Base-by-base conservation (phyloP, 2,888 invertebrate genomes). In the Acleris holmiana region DNA sequence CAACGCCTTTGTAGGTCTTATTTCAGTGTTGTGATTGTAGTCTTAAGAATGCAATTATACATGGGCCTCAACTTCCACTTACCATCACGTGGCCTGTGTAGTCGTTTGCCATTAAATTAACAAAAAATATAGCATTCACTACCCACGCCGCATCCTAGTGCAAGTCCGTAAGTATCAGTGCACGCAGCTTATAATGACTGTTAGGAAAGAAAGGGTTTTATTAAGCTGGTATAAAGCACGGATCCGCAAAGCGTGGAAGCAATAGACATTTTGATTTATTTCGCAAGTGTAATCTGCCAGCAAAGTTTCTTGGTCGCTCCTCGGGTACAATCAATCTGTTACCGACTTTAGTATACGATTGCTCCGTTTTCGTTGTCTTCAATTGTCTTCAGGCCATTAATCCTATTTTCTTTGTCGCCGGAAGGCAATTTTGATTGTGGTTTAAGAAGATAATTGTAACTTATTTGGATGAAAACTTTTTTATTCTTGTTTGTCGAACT, bases 181-280 rank as follows among this genome's bases (percentile, higher is more conserved):
- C 18, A 44, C 19, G 23, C 17, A 55, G 23, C 15, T 49, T 40
- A 49, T n/a, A 58, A 58, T 41, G 40, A 41, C 6, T 18, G 3
- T 13, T 18, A 49, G 58, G 49, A 41, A 40, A 59, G 21, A n/a
- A 35, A 55, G 44, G 25, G 50, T 25, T 50, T 25, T 23, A 50
- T 50, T 59, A 51, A 59, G 50, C 48, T n/a, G 29, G 35, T 59
- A 41, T 40, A 53, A 29, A 51, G 47, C 47, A 51, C 55, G 47
- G 49, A 61, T 66, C 50, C 40, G 21, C 40, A 35, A 58, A 57
- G 49, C 55, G 53, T 49, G 47, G 55, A 66, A 70, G 70, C 68
- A 70, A 71, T 65, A 75, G 75, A 73, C 74, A 70, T 75, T 76
- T 76, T 80, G 79, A 80, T 80, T 79, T 79, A 77, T 79, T 73